Evolutionary conservation across 2,888 invertebrate species (phyloP), one percentile per base, ranked within the genome.

Genomic region (Drosophila cyrtoloma): DNA sequence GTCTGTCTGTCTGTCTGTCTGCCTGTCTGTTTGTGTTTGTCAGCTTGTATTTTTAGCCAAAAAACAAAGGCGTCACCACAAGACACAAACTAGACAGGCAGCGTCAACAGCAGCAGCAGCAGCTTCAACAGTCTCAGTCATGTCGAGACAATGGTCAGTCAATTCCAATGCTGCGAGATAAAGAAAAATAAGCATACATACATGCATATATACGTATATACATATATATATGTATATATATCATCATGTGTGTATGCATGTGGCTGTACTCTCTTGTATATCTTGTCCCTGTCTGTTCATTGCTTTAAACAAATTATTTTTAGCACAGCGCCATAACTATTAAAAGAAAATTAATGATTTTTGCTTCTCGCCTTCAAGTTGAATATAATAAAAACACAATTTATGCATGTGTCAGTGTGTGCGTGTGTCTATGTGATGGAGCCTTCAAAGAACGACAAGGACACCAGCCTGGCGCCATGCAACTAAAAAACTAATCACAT

Each of bases 51-150:
- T 84, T 87, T 84, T 76, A 68, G 72, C 71, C 69, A 79, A 85
- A 79, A 88, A 82, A 47, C 86, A 86, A 86, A 86, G 88, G 80
- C 86, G 82, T 86, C 86, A 88, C 69, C 73, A 82, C 82, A 84
- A 76, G 77, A 82, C 85, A 79, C 71, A 73, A 87, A 78, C 81
- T 79, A 81, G 81, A 81, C 82, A 81, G 76, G 61, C 75, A 72
- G 61, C 81, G 56, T 66, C 66, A 75, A 75, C 56, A 73, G 62
- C 74, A 63, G 42, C 50, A 53, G 37, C 70, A 55, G 30, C 51
- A 55, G 58, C 68, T 50, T 44, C 56, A 39, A 39, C 19, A 63
- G 65, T 66, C 60, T 55, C 53, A 22, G 39, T 3, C 70, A 52
- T 55, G 39, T 51, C 47, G 42, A 57, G 52, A 58, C 55, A 65